A percentile compares a stretch with the other conserved stretches of the same genome.
These are phyloP conservation scores for Oophaga sylvatica DNA, from an alignment of 2,797 vertebrate species.

Conservation along the genomic window DNA sequence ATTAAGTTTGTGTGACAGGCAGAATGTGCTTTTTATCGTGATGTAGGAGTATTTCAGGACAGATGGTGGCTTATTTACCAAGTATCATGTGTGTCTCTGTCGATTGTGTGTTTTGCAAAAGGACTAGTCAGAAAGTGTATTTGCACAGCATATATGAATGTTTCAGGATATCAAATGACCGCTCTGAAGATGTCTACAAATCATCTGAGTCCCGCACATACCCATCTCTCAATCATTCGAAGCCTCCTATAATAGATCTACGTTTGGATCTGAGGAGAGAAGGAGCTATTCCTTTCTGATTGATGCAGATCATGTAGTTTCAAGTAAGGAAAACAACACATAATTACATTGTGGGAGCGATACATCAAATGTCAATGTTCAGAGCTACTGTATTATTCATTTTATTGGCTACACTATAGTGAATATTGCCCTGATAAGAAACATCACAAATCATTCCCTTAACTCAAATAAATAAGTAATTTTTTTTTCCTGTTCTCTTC, in stretches of 20 bases:
- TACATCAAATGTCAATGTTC: conserved; percentile 30
- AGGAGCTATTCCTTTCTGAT: conserved; percentile 28
- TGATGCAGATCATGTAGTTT: conserved; percentile 35
- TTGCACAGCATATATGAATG: conserved; percentile 25
- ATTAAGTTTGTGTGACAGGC: conserved; percentile 48
- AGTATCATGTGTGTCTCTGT: conserved; percentile 41
- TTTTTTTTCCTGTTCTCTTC: neutral
- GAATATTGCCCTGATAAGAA: neutral
- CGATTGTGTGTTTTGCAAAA: neutral
- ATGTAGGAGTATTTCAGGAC: conserved; percentile 54
- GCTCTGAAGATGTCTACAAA: neutral
- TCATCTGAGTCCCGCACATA: neutral
- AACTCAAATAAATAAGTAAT: too few relatives aligned
- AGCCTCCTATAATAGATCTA: neutral
- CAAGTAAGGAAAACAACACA: conserved; percentile 31
- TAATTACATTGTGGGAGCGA: conserved; percentile 34
- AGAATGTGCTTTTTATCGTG: conserved; percentile 44
- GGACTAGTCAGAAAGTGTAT: conserved; percentile 37
- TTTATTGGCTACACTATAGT: neutral
- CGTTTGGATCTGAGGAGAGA: conserved; percentile 17
- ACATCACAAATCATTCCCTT: neutral
- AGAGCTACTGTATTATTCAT: neutral
- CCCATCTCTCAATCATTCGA: neutral
- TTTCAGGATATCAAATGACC: conserved; percentile 7
- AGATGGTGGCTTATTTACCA: conserved; percentile 55